Conservation (phyloP, 1,140 invertebrate genomes). For the Planococcus citri region DNA sequence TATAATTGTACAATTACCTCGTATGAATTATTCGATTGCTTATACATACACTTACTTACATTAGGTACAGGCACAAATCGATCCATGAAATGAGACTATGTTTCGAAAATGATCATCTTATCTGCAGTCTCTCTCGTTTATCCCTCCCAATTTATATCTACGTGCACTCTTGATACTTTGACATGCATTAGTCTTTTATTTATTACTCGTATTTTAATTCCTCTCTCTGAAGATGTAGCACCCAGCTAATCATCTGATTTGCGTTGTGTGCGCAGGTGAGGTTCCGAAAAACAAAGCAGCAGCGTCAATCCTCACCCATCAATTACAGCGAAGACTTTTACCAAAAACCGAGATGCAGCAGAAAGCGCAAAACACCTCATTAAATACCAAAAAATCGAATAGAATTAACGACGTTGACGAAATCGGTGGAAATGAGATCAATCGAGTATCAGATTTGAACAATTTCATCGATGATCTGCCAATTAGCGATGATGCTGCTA, state of each 20-base stretch:
- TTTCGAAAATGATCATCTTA: too few relatives aligned
- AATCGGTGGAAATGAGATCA: neutral
- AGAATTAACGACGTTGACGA: neutral
- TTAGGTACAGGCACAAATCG: too few relatives aligned
- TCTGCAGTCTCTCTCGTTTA: too few relatives aligned
- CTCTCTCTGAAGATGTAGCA: too few relatives aligned
- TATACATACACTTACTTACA: too few relatives aligned
- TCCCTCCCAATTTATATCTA: too few relatives aligned
- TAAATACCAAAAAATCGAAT: neutral
- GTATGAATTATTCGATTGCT: too few relatives aligned
- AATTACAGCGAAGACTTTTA: neutral
- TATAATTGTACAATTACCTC: too few relatives aligned
- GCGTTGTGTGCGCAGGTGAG: conserved; percentile 11
- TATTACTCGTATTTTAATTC: too few relatives aligned
- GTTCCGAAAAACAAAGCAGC: neutral
- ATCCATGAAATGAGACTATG: too few relatives aligned
- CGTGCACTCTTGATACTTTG: too few relatives aligned
- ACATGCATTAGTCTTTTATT: too few relatives aligned
- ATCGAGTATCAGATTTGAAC: neutral
- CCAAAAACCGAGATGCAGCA: conserved; percentile 2
- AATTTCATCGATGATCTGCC: neutral
- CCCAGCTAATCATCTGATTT: neutral
- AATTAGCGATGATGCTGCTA: neutral
- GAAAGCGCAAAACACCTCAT: neutral
- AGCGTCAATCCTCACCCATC: neutral